Percentiles rank a stretch among this genome's conserved stretches.
Conservation (phyloP, 2,888 invertebrate species). For the Criorhina ranunculi region DNA sequence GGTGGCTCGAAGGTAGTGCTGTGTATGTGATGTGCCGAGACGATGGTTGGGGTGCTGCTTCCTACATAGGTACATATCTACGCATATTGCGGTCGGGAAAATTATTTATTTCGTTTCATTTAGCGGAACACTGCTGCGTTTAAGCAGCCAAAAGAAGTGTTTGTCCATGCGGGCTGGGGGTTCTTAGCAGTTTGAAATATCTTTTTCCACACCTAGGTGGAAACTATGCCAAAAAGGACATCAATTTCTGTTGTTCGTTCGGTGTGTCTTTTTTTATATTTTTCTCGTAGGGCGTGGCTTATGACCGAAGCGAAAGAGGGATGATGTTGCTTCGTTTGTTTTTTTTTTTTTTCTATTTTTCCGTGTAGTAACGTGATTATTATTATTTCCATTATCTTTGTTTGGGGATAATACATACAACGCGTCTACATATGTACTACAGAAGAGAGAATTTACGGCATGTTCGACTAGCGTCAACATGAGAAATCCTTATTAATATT, state of each 20-base stretch:
- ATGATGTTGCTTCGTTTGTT: slow-evolving; percentile 57
- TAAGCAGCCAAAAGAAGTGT: slow-evolving; percentile 60
- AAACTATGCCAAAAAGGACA: slow-evolving; percentile 74
- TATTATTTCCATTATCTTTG: slow-evolving; percentile 74
- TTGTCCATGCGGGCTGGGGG: slow-evolving; percentile 37
- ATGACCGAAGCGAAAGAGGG: slow-evolving; percentile 79
- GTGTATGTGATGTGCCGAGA: slow-evolving; percentile 51
- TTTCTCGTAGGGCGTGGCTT: slow-evolving; percentile 83
- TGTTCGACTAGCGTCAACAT: slow-evolving; percentile 79
- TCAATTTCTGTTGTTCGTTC: slow-evolving; percentile 75
- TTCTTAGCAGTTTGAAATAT: slow-evolving; percentile 69
- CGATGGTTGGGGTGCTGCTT: slow-evolving; percentile 31
- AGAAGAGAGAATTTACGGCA: slow-evolving; percentile 80
- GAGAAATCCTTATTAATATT: slow-evolving; percentile 79
- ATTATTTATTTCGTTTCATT: slow-evolving; percentile 76
- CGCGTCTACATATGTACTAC: slow-evolving; percentile 78
- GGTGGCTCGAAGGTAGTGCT: slow-evolving; percentile 71
- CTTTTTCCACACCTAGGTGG: slow-evolving; percentile 75
- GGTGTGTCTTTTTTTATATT: slow-evolving; percentile 76
- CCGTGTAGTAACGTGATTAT: slow-evolving; percentile 63
- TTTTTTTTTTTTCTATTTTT: slow-evolving; percentile 40
- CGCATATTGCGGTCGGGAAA: slow-evolving; percentile 68
- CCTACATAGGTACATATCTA: slow-evolving; percentile 43
- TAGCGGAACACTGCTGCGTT: slow-evolving; percentile 75
- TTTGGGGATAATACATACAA: slow-evolving; percentile 70